These are phyloP conservation scores for Dreissena rostriformis DNA, from an alignment of 1,140 invertebrate genomes.

Conservation along the genomic window DNA sequence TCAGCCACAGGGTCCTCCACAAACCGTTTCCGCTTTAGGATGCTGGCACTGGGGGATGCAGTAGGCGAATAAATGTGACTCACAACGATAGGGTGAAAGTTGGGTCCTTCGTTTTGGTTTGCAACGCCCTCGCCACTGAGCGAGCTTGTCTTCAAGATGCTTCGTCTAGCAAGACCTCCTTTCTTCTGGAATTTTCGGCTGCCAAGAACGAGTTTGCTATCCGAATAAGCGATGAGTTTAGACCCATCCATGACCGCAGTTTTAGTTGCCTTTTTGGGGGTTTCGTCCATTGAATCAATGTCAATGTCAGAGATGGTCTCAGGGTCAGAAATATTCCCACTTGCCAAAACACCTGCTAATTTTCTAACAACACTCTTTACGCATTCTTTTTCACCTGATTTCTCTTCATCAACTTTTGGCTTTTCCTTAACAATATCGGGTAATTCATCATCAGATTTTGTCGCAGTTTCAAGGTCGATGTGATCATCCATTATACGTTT, in stretches of 20 bases:
- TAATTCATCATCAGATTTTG: background rate
- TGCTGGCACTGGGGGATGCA: conserved; percentile 76
- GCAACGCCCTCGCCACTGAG: background rate
- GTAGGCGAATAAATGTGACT: conserved; percentile 67
- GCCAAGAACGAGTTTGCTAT: conserved; percentile 58
- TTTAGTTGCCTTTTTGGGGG: conserved; percentile 59
- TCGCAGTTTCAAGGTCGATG: background rate
- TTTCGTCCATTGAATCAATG: conserved; percentile 53
- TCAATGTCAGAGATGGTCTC: background rate
- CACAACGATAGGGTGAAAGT: conserved; percentile 64
- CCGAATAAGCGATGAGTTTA: conserved; percentile 29
- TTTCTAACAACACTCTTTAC: background rate
- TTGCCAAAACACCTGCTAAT: background rate
- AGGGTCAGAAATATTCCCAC: background rate
- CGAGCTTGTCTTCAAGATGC: conserved; percentile 61
- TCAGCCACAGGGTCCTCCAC: conserved; percentile 53
- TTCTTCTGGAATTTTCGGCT: conserved; percentile 58
- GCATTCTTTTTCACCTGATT: background rate
- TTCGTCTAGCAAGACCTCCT: conserved; percentile 57
- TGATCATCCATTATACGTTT: conserved; percentile 9
- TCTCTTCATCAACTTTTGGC: conserved; percentile 16
- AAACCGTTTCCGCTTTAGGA: conserved; percentile 68
- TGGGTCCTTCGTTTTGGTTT: background rate
- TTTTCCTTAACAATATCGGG: conserved; percentile 1
- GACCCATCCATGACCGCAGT: background rate